Conservation (phyloP, 2,113 vertebrate species). For the Eptesicus fuscus region DNA sequence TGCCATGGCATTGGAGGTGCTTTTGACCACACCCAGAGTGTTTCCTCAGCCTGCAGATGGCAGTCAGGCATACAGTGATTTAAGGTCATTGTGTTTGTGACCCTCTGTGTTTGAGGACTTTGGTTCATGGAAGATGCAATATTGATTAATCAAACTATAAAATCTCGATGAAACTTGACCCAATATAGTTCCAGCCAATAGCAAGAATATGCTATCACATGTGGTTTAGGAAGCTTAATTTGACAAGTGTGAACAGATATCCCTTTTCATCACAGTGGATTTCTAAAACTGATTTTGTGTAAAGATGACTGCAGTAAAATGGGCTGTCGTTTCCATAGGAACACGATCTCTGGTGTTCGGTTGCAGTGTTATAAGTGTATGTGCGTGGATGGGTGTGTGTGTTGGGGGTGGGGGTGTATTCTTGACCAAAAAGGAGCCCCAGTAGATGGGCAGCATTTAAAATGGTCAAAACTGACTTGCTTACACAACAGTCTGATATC, state of each 20-base stretch:
- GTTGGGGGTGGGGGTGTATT: background rate
- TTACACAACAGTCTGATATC: background rate
- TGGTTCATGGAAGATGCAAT: background rate
- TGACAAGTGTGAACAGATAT: background rate
- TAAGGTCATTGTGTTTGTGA: background rate
- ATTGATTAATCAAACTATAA: background rate
- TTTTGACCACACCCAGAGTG: background rate
- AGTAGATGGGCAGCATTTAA: background rate
- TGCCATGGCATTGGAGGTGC: background rate
- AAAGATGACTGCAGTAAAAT: conserved; percentile 51
- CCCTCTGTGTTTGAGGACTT: background rate
- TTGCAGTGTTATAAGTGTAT: background rate
- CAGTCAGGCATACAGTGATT: background rate
- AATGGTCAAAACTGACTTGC: background rate
- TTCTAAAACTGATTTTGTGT: conserved; percentile 55
- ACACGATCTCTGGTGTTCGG: background rate
- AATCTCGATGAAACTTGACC: background rate
- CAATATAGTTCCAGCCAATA: background rate
- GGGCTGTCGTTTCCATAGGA: conserved; percentile 57
- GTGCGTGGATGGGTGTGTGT: background rate
- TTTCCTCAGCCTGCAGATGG: background rate
- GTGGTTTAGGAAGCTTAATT: background rate
- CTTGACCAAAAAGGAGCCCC: conserved; percentile 1
- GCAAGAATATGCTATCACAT: background rate
- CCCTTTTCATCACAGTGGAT: conserved; percentile 22